Evolutionary conservation across 2,797 vertebrate species (phyloP).

Genomic region (Mormyrus hasselquistii): DNA sequence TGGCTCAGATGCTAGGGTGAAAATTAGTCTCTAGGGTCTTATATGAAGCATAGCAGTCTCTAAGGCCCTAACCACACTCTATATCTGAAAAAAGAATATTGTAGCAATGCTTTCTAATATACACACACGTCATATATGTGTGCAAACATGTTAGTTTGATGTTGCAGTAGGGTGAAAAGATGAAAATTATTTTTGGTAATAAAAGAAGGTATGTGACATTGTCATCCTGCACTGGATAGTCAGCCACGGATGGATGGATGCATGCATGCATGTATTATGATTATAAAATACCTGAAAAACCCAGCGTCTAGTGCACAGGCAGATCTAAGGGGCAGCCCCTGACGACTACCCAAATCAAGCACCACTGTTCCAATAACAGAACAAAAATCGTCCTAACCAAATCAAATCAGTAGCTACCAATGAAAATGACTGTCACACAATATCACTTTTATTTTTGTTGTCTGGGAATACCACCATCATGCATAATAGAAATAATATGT

Average conservation of each 20-base stretch:
- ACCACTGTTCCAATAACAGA: background rate
- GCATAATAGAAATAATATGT: background rate
- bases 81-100: background rate
- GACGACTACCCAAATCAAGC: background rate
- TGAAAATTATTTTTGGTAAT: background rate
- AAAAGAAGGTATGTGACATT: background rate
- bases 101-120: background rate
- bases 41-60: background rate
- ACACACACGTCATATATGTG: background rate
- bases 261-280: background rate
- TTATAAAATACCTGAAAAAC: background rate
- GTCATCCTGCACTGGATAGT: background rate
- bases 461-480: background rate
- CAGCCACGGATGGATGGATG: background rate
- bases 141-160: background rate
- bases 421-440: background rate
- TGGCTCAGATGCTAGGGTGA: conserved; percentile 17
- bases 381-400: background rate
- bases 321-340: background rate
- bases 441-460: background rate
- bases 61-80: background rate
- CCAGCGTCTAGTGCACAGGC: background rate
- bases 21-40: conserved; percentile 21
- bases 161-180: background rate
- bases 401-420: background rate